A percentile compares a stretch with the other conserved stretches of the same genome.
These are phyloP conservation scores for Lepisosteus oculatus DNA, from an alignment of 2,113 vertebrate genomes.

Conservation along the genomic window DNA sequence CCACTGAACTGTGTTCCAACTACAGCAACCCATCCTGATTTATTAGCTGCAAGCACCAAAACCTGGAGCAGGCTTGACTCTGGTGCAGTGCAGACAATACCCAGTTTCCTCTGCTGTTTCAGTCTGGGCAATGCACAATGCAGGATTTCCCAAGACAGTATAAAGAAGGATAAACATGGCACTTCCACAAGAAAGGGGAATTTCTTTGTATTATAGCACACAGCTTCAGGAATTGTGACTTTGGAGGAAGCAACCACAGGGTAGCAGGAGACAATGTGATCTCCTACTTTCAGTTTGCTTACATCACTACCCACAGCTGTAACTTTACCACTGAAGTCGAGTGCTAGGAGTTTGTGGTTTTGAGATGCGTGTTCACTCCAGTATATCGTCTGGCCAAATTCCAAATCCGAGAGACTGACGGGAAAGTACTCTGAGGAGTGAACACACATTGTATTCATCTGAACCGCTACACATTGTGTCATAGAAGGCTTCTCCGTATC, in stretches of 20 bases:
- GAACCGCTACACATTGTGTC: slow-evolving; percentile 60
- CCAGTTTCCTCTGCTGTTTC: slow-evolving; percentile 53
- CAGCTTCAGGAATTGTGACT: slow-evolving; percentile 61
- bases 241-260: slow-evolving; percentile 59
- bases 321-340: slow-evolving; percentile 77
- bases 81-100: slow-evolving; percentile 61
- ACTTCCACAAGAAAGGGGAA: slow-evolving; percentile 60
- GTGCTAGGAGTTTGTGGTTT: slow-evolving; percentile 64
- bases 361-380: slow-evolving; percentile 63
- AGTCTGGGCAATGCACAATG: slow-evolving; percentile 42
- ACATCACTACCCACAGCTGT: slow-evolving; percentile 64
- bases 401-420: slow-evolving; percentile 64
- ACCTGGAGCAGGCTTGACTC: slow-evolving; percentile 64
- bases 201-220: slow-evolving; percentile 64
- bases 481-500: slow-evolving; percentile 19
- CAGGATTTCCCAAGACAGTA: slow-evolving; percentile 74
- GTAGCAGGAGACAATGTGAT: slow-evolving; percentile 70
- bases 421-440: slow-evolving; percentile 83
- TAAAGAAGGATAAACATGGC: slow-evolving; percentile 75
- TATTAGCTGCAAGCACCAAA: slow-evolving; percentile 60
- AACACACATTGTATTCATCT: slow-evolving; percentile 64
- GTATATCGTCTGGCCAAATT: slow-evolving; percentile 68
- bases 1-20: slow-evolving; percentile 29
- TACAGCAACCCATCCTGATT: slow-evolving; percentile 67
- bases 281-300: slow-evolving; percentile 66